These are phyloP conservation scores for Drosophila dunni DNA, from an alignment of 1,140 invertebrate genomes.

Conservation along the genomic window DNA sequence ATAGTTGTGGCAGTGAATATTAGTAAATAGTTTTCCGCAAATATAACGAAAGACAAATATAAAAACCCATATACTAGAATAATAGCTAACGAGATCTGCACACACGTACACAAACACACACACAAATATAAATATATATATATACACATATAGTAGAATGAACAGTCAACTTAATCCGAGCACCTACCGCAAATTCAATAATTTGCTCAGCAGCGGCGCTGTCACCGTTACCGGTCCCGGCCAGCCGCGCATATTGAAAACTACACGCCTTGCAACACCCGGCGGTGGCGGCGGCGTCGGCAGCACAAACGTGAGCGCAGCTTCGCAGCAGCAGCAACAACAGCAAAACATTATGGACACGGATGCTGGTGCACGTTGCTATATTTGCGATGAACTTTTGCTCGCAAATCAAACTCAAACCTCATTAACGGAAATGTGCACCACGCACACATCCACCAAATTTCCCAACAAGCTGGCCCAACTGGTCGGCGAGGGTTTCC, in stretches of 20 bases:
- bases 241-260: conserved; percentile 78
- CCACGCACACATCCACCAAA: conserved; percentile 79
- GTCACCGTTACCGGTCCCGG: conserved; percentile 82
- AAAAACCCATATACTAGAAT: conserved; percentile 49
- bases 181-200: conserved; percentile 84
- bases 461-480: conserved; percentile 84
- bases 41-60: conserved; percentile 5
- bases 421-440: conserved; percentile 74
- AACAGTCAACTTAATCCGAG: conserved; percentile 81
- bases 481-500: conserved; percentile 81
- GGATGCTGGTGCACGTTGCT: conserved; percentile 65
- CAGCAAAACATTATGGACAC: conserved; percentile 59
- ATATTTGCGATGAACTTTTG: conserved; percentile 78
- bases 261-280: conserved; percentile 62
- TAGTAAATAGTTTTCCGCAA: neutral
- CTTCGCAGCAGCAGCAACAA: conserved; percentile 32
- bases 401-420: conserved; percentile 59
- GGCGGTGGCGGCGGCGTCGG: conserved; percentile 47
- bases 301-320: conserved; percentile 30
- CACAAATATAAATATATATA: neutral
- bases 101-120: conserved; percentile 33
- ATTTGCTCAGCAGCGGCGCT: conserved; percentile 82
- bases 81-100: conserved; percentile 33
- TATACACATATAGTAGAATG: conserved; percentile 52
- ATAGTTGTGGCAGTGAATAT: conserved; percentile 26